Evolutionary conservation across 2,888 invertebrate species (phyloP).

Genomic region (Drosophila infuscata): DNA sequence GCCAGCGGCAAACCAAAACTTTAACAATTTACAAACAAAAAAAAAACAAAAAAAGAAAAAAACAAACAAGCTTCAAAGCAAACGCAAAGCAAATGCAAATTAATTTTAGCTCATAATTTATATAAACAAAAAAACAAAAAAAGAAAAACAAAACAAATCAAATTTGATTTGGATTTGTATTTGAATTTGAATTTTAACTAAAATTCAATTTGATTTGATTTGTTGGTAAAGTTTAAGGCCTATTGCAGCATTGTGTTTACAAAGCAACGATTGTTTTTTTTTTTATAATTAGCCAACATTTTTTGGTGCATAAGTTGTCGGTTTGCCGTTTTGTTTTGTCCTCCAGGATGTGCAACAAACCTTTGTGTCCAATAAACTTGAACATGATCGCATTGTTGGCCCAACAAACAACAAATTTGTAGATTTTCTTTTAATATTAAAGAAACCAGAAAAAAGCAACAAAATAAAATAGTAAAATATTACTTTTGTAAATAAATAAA

Average conservation of each 20-base stretch:
- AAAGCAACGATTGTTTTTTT: slow-evolving; percentile 36
- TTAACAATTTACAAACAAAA: slow-evolving; percentile 43
- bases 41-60: neutral
- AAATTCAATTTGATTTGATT: slow-evolving; percentile 13
- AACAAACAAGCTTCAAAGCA: slow-evolving; percentile 38
- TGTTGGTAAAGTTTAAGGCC: slow-evolving; percentile 12
- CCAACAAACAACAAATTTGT: slow-evolving; percentile 57
- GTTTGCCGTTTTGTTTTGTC: slow-evolving; percentile 62
- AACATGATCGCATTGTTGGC: slow-evolving; percentile 41
- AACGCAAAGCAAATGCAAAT: slow-evolving; percentile 26
- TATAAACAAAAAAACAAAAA: slow-evolving; percentile 6
- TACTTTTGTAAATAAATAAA: slow-evolving; percentile 77
- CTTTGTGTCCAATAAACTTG: slow-evolving; percentile 34
- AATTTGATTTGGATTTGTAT: slow-evolving; percentile 16
- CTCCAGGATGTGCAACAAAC: slow-evolving; percentile 52
- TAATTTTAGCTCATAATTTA: slow-evolving; percentile 45
- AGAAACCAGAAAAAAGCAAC: slow-evolving; percentile 59
- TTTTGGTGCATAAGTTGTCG: slow-evolving; percentile 47
- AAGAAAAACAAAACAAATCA: slow-evolving; percentile 3
- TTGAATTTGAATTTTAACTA: slow-evolving; percentile 12
- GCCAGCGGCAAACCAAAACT: slow-evolving; percentile 72
- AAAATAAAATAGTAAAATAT: slow-evolving; percentile 81
- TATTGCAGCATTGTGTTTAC: slow-evolving; percentile 35
- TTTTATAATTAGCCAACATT: slow-evolving; percentile 35
- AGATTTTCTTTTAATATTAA: slow-evolving; percentile 74